Evolutionary conservation across 2,888 invertebrate genomes (phyloP).

Genomic region (Tenthredo mesomela): DNA sequence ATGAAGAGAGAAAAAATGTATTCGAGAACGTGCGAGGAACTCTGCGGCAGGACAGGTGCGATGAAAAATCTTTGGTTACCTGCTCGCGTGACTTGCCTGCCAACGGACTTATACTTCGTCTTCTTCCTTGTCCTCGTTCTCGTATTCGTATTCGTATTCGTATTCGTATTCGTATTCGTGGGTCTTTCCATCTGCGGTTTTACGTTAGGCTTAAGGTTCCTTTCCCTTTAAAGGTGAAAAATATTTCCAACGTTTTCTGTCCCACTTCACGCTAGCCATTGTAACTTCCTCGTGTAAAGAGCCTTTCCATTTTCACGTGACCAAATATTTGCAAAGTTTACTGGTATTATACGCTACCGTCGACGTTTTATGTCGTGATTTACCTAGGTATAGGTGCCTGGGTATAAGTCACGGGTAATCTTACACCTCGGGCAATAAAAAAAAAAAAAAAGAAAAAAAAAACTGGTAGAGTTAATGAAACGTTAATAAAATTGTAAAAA

Average conservation of each 20-base stretch:
- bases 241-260: not conserved
- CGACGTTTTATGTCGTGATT: not conserved
- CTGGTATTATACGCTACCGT: not conserved
- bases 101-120: not conserved
- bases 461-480: not conserved
- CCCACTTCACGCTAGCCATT: conserved; percentile 35
- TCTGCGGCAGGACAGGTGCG: conserved; percentile 5
- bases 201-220: not conserved
- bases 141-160: not conserved
- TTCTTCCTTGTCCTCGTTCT: not conserved
- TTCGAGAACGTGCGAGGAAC: conserved; percentile 3
- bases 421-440: conserved; percentile 17
- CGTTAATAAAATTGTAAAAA: conserved; percentile 17
- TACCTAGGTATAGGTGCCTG: not conserved
- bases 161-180: not conserved
- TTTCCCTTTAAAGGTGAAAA: conserved; percentile 14
- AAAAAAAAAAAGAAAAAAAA: not conserved
- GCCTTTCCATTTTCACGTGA: conserved; percentile 41
- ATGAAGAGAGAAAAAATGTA: not conserved
- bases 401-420: conserved; percentile 12
- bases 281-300: conserved; percentile 44
- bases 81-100: conserved; percentile 46
- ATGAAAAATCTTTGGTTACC: conserved; percentile 44
- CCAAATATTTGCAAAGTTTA: conserved; percentile 45
- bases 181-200: not conserved